Evolutionary conservation across 2,888 invertebrate genomes (phyloP).

Genomic region (Troglohyphantes excavatus): DNA sequence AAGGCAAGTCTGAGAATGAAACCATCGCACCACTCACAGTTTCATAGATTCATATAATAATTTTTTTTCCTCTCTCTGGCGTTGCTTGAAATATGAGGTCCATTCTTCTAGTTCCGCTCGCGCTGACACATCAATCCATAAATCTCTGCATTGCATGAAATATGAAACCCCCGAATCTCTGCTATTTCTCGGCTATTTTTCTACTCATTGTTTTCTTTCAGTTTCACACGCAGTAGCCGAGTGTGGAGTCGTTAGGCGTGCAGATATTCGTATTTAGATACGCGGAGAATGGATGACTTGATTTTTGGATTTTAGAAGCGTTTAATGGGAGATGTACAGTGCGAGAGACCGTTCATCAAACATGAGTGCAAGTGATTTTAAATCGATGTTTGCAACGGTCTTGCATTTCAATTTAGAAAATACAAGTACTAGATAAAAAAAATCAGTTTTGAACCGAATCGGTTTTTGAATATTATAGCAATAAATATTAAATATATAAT

Average conservation of each 20-base stretch:
- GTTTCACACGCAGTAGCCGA: neutral
- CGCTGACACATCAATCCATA: conserved; percentile 69
- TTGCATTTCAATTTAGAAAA: too few species aligned
- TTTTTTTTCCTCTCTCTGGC: conserved; percentile 33
- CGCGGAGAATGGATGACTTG: neutral
- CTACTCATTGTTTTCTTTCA: conserved; percentile 30
- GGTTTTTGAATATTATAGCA: too few species aligned
- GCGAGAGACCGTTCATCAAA: too few species aligned
- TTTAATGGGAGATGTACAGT: too few species aligned
- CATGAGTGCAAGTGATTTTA: too few species aligned
- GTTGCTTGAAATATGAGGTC: conserved; percentile 46
- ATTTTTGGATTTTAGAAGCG: neutral
- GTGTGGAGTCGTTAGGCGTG: neutral
- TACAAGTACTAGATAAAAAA: too few species aligned
- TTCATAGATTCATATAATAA: conserved; percentile 43
- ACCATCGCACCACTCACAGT: conserved; percentile 34
- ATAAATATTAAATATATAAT: too few species aligned
- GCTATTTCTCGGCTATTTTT: neutral
- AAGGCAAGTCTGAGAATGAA: conserved; percentile 26
- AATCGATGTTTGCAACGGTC: too few species aligned
- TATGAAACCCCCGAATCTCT: conserved; percentile 49
- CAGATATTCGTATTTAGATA: neutral
- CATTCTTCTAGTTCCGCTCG: conserved; percentile 54
- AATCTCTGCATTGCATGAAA: conserved; percentile 61
- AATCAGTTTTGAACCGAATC: too few species aligned